Evolutionary conservation across 2,797 vertebrate species (phyloP).

Genomic region (Takifugu rubripes): DNA sequence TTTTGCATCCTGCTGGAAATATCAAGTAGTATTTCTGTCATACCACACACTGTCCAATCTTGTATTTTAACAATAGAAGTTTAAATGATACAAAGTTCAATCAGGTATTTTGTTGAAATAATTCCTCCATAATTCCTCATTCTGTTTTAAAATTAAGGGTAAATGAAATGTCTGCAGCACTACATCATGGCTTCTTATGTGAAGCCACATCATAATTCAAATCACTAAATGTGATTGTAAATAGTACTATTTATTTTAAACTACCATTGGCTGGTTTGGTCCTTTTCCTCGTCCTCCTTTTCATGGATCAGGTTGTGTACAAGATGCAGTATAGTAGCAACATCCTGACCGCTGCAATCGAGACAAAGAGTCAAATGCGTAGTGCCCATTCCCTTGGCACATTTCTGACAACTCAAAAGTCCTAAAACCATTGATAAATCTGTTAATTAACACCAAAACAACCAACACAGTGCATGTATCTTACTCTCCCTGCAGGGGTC

Average conservation of each 20-base stretch:
- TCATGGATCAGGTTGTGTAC: constrained; percentile 94
- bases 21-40: constrained; percentile 4
- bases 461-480: constrained; percentile 30
- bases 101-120: too few species aligned
- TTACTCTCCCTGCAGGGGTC: constrained; percentile 93
- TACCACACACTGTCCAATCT: background rate
- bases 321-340: constrained; percentile 87
- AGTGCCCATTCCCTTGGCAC: background rate
- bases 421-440: too few species aligned
- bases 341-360: constrained; percentile 84
- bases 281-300: constrained; percentile 79
- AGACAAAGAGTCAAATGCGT: constrained; percentile 7
- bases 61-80: background rate
- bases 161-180: background rate
- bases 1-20: constrained; percentile 82
- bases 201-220: background rate
- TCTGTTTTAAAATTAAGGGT: background rate
- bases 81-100: too few species aligned
- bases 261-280: constrained; percentile 79
- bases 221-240: too few species aligned
- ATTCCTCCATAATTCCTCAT: too few species aligned
- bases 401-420: background rate
- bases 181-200: background rate
- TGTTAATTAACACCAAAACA: too few species aligned
- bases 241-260: background rate